Percentiles rank a stretch among this genome's conserved stretches.
phyloP scores from a whole-genome alignment of 2,797 vertebrate genomes.

The Oreonectes daqikongensis region DNA sequence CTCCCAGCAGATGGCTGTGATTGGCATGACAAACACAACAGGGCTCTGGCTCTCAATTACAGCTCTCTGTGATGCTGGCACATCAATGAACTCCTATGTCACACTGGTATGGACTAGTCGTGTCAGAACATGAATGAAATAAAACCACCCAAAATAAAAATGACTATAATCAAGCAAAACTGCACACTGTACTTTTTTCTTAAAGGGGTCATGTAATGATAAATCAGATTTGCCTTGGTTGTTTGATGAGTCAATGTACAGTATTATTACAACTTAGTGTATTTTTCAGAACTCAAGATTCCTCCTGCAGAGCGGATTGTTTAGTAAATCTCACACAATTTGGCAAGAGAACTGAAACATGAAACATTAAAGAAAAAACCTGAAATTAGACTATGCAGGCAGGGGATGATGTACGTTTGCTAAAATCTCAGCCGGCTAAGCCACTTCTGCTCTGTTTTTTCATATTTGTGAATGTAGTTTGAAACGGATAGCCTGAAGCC shows the following conservation, averaged over 20 bases:
- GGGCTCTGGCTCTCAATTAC: conserved; percentile 65
- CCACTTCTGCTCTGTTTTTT: too few species aligned
- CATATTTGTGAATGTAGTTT: too few species aligned
- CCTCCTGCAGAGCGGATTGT: not conserved
- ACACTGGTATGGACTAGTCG: not conserved
- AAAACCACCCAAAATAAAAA: not conserved
- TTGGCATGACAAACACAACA: conserved; percentile 66
- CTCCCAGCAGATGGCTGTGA: conserved; percentile 58
- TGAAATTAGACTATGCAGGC: too few species aligned
- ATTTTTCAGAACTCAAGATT: too few species aligned
- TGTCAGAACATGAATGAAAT: conserved; percentile 50
- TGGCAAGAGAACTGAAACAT: too few species aligned
- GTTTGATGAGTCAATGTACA: too few species aligned
- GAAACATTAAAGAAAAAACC: too few species aligned
- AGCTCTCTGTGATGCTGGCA: conserved; percentile 54
- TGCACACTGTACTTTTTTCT: not conserved
- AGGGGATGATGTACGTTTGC: too few species aligned
- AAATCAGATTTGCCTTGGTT: not conserved
- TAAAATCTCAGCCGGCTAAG: too few species aligned
- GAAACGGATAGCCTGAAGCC: too few species aligned
- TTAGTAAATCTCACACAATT: not conserved
- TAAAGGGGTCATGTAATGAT: not conserved
- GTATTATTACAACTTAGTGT: too few species aligned
- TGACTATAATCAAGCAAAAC: not conserved
- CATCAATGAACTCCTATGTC: conserved; percentile 43